These are phyloP conservation scores for Zoanthus sansibaricus DNA, from an alignment of 92 coral and sea anemone genomes.

Conservation along the genomic window DNA sequence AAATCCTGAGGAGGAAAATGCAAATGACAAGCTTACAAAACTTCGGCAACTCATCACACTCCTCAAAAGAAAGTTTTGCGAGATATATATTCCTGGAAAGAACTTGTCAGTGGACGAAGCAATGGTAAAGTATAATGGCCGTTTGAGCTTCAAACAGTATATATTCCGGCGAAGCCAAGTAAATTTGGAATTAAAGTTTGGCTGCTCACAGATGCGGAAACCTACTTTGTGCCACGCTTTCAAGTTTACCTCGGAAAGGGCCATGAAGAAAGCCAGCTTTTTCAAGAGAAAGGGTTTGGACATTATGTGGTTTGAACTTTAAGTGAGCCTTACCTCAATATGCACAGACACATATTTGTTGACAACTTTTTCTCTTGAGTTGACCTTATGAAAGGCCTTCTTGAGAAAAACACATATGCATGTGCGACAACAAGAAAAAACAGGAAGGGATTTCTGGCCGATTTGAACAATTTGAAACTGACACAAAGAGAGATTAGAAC, in stretches of 20 bases:
- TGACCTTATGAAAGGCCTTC: constrained; percentile 18
- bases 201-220: constrained; percentile 53
- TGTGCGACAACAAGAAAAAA: constrained; percentile 24
- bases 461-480: constrained; percentile 28
- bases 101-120: constrained; percentile 39
- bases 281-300: constrained; percentile 34
- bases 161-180: constrained; percentile 41
- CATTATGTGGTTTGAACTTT: constrained; percentile 36
- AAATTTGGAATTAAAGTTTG: constrained; percentile 54
- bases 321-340: constrained; percentile 24
- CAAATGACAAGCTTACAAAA: constrained; percentile 42
- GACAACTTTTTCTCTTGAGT: constrained; percentile 24
- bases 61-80: constrained; percentile 21
- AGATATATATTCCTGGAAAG: constrained; percentile 39
- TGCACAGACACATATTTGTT: constrained; percentile 9
- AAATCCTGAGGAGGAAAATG: constrained; percentile 27
- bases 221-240: constrained; percentile 35
- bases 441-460: constrained; percentile 26
- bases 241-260: constrained; percentile 54
- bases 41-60: constrained; percentile 31
- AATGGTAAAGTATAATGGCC: constrained; percentile 35
- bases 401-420: constrained; percentile 10
- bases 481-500: constrained; percentile 8
- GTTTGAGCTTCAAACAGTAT: constrained; percentile 41
- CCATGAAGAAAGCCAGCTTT: constrained; percentile 34